Evolutionary conservation across 2,888 invertebrate genomes (phyloP), one percentile per base, ranked within the genome.

Genomic region (Drosophila formosana): DNA sequence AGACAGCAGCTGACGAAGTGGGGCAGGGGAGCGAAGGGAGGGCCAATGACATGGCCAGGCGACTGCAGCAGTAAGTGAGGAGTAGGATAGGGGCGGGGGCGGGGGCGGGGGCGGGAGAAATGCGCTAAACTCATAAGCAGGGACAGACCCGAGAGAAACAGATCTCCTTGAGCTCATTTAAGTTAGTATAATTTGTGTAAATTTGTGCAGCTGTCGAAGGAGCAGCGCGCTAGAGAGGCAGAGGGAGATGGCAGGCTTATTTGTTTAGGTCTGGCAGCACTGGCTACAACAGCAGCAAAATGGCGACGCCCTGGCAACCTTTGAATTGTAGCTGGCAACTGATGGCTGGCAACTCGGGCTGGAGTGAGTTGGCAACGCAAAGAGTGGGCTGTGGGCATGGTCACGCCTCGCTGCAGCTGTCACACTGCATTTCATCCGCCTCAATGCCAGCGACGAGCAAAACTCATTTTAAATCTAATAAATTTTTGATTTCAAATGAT

Each of bases 101-200:
- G 3, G 23, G 26, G 3, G 5, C 28, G 3, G 3, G 30, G n/a
- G 11, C 8, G 13, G 32, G 6, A 43, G 51, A 34, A 62, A 81
- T 85, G 72, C 88, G 75, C 61, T 87, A 88, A 87, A 87, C 87
- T 76, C 58, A 82, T 89, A 79, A 88, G 77, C 78, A 79, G 37
- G n/a, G n/a, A 37, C n/a, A 11, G 47, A 25, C 28, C 46, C 43
- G 30, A 34, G 3, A 25, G 37, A 11, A 37, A 4, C 37, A 37
- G 37, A 52, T 57, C 56, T 66, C 51, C 71, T 68, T 72, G 79
- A 88, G 74, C 88, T 79, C 78, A 83, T 88, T 88, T 83, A 63
- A 77, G 72, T 84, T 75, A 69, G 62, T 63, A 66, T 69, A 65
- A 78, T 80, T 72, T 70, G 75, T 75, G 75, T 75, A 67, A 66